Percentiles rank a stretch among this genome's conserved stretches.
Conservation (phyloP, 1,140 invertebrate genomes). For the Anastatus disparis region DNA sequence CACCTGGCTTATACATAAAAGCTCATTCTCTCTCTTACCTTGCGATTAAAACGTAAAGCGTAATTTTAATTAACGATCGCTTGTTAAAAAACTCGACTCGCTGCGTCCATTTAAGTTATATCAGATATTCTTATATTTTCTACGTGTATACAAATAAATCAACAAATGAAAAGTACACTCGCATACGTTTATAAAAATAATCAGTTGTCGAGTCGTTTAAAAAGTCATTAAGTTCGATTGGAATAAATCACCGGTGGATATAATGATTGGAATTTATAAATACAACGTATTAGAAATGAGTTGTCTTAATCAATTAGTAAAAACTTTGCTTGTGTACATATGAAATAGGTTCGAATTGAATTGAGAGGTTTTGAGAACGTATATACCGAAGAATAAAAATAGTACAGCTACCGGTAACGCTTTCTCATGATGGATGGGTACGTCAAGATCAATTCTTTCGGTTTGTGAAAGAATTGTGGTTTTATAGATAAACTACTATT, state of each 20-base stretch:
- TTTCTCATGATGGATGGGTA: neutral
- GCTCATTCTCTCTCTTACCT: neutral
- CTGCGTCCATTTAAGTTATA: neutral
- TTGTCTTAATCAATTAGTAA: constrained; percentile 17
- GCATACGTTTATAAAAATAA: neutral
- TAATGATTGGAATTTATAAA: too few relatives aligned
- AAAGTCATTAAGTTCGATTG: neutral
- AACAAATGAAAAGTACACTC: neutral
- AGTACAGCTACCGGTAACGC: neutral
- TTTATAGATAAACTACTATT: too few relatives aligned
- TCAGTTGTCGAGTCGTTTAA: neutral
- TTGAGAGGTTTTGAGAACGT: neutral
- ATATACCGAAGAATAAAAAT: neutral
- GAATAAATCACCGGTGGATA: constrained; percentile 6
- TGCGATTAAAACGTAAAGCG: constrained; percentile 9
- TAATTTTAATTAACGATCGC: constrained; percentile 22
- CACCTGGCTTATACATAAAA: neutral
- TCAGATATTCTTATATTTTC: constrained; percentile 8
- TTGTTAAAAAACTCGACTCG: constrained; percentile 5
- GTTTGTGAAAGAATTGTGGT: neutral
- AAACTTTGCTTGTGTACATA: neutral
- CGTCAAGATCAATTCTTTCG: constrained; percentile 11
- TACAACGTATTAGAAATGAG: too few relatives aligned
- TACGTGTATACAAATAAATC: constrained; percentile 7
- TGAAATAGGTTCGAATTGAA: neutral